Conservation (phyloP, 1,140 invertebrate genomes). For the Listronotus bonariensis region DNA sequence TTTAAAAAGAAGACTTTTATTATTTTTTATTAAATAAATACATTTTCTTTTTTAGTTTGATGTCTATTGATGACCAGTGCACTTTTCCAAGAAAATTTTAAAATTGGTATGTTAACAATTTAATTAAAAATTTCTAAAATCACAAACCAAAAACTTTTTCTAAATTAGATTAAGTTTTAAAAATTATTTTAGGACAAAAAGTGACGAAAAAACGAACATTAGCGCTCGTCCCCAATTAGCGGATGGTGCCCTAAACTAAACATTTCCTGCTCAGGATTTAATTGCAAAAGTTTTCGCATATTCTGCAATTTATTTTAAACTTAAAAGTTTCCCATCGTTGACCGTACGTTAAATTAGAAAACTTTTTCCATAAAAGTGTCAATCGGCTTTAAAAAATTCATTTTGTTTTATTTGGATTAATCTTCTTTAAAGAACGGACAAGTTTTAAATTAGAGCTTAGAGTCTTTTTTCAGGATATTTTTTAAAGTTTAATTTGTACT, state of each 20-base stretch:
- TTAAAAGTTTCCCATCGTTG: constrained; percentile 32
- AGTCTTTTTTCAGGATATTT: no score
- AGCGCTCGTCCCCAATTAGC: constrained; percentile 29
- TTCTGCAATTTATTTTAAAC: constrained; percentile 38
- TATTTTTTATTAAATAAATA: no score
- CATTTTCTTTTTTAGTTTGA: no score
- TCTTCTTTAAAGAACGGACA: background rate
- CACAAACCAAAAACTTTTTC: no score
- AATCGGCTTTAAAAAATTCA: constrained; percentile 11
- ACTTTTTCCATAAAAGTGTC: constrained; percentile 38
- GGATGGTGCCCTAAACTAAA: constrained; percentile 17
- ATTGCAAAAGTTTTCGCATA: constrained; percentile 38
- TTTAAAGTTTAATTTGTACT: no score
- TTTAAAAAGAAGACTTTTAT: no score
- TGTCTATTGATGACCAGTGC: no score
- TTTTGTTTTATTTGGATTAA: background rate
- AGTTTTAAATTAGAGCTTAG: background rate
- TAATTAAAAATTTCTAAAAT: no score
- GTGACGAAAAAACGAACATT: constrained; percentile 2
- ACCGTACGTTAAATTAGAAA: constrained; percentile 37
- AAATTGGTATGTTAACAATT: no score
- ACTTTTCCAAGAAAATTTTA: no score
- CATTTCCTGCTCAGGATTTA: constrained; percentile 30
- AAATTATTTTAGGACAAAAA: constrained; percentile 9
- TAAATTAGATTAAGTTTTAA: background rate